Conservation (phyloP, 2,888 invertebrate species). For the Cryptocephalus primarius region DNA sequence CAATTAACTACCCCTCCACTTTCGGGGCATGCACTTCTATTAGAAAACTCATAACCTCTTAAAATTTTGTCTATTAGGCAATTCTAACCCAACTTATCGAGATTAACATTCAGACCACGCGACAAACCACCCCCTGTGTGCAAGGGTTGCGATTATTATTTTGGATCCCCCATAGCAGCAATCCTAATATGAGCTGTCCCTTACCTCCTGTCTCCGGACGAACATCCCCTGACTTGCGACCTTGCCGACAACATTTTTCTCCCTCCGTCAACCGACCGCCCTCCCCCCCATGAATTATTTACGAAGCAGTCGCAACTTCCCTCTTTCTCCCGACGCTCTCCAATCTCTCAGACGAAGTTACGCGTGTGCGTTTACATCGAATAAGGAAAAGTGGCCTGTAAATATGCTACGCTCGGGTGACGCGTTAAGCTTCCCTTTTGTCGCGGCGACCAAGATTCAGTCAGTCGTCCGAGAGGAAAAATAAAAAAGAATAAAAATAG, state of each 20-base stretch:
- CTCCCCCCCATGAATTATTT: background rate
- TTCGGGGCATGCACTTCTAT: no score
- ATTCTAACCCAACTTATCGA: no score
- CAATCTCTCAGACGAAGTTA: background rate
- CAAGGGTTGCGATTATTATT: no score
- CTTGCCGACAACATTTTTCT: background rate
- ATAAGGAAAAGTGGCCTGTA: background rate
- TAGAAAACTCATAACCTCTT: no score
- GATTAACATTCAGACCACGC: no score
- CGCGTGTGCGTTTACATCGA: background rate
- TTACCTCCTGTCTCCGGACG: no score
- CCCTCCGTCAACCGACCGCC: background rate
- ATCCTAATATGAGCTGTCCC: no score
- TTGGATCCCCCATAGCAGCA: no score
- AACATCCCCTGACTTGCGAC: background rate
- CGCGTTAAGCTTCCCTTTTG: background rate
- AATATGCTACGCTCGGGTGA: background rate
- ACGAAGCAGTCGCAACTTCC: background rate
- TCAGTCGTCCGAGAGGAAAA: background rate
- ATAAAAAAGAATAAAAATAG: no score
- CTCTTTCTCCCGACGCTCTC: background rate
- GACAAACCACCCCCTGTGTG: no score
- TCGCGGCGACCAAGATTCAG: background rate
- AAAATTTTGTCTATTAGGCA: no score
- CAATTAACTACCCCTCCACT: no score